These are phyloP conservation scores for Tupiocoris notatus DNA, from an alignment of 2,888 invertebrate species.

Conservation along the genomic window DNA sequence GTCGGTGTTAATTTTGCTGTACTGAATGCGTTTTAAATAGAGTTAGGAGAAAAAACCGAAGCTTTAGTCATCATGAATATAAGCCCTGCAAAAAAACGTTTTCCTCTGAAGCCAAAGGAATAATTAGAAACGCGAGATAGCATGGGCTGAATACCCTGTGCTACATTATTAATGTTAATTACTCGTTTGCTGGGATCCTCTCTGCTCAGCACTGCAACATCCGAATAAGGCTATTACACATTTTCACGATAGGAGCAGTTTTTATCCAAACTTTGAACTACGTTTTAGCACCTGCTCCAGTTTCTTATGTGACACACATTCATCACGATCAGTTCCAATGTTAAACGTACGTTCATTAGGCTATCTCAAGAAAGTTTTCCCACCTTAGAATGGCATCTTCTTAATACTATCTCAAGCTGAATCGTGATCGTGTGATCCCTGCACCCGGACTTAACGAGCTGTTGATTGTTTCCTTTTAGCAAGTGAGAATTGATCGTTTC, in stretches of 20 bases:
- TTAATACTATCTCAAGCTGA: neutral
- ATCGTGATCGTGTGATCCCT: neutral
- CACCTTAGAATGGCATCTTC: neutral
- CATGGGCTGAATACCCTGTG: neutral
- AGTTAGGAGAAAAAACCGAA: no score
- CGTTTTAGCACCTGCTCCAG: neutral
- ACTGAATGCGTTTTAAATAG: no score
- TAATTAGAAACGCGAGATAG: neutral
- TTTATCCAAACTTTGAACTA: neutral
- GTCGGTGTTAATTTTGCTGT: no score
- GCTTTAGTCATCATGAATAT: no score
- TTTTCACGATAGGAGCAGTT: neutral
- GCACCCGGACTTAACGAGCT: neutral
- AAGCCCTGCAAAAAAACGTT: no score
- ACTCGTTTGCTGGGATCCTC: neutral
- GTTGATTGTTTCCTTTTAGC: neutral
- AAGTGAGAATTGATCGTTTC: neutral
- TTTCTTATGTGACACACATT: neutral
- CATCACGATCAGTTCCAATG: neutral
- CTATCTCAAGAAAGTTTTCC: neutral
- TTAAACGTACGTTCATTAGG: neutral
- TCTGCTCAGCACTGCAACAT: neutral
- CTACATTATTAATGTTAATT: neutral
- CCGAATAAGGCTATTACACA: neutral
- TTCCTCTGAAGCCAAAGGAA: neutral